A percentile compares a stretch with the other conserved stretches of the same genome.
phyloP scores from a whole-genome alignment of 2,113 vertebrate species.

The Apteryx owenii region DNA sequence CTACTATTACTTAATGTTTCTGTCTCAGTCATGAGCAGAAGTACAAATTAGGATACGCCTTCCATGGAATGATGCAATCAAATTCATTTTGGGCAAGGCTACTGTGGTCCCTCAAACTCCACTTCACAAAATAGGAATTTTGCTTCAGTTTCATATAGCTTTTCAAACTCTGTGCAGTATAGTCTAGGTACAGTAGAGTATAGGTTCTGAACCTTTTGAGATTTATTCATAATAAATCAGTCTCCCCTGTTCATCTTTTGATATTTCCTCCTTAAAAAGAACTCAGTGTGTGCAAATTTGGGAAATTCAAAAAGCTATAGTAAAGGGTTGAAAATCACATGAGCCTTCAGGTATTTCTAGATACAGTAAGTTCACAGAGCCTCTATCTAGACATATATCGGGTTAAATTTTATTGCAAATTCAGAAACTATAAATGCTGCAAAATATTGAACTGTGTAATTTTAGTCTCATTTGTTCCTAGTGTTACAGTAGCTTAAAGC shows the following conservation, averaged over 20 bases:
- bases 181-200: not conserved
- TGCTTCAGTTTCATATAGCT: constrained; percentile 12
- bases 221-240: constrained; percentile 44
- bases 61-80: not conserved
- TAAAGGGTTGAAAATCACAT: not conserved
- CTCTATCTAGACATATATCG: not conserved
- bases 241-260: constrained; percentile 12
- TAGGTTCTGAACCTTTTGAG: not conserved
- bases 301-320: not conserved
- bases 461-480: not conserved
- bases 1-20: constrained; percentile 8
- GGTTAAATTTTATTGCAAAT: not conserved
- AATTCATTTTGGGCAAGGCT: constrained; percentile 6
- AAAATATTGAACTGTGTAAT: not conserved
- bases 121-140: not conserved
- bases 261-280: constrained; percentile 23
- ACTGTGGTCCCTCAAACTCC: not conserved
- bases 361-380: not conserved
- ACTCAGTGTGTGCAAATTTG: not conserved
- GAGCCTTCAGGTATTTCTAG: not conserved
- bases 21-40: constrained; percentile 3
- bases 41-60: constrained; percentile 36
- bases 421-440: not conserved
- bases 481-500: not conserved
- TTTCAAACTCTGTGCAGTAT: constrained; percentile 27